phyloP scores from a whole-genome alignment of 2,797 vertebrate genomes.

The Siniperca undulata region DNA sequence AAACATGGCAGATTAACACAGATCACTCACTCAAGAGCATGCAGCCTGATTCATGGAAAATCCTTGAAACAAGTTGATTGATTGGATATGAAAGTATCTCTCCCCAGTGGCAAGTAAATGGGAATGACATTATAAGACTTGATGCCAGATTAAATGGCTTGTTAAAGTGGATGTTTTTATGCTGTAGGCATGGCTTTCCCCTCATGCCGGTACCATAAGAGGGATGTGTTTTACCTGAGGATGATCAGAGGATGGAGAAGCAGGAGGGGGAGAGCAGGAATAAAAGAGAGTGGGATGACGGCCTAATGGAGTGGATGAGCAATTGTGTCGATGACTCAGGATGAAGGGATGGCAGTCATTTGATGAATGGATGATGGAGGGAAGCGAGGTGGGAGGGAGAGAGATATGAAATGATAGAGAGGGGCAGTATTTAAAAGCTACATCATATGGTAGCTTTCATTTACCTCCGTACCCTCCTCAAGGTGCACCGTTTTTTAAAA shows the following conservation, averaged over 20 bases:
- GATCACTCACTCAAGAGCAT: constrained; percentile 25
- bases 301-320: constrained; percentile 78
- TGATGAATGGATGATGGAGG: constrained; percentile 71
- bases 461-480: constrained; percentile 46
- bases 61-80: constrained; percentile 58
- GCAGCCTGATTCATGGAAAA: constrained; percentile 45
- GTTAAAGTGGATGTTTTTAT: constrained; percentile 52
- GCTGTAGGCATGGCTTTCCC: constrained; percentile 20
- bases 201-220: neutral
- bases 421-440: constrained; percentile 57
- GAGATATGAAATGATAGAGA: constrained; percentile 58
- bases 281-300: constrained; percentile 51
- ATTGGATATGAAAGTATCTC: constrained; percentile 60
- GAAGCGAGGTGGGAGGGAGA: constrained; percentile 27
- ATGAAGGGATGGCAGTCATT: constrained; percentile 63
- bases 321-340: constrained; percentile 63
- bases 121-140: constrained; percentile 43
- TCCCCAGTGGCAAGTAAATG: constrained; percentile 50
- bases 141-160: constrained; percentile 52
- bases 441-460: constrained; percentile 56
- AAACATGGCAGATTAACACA: constrained; percentile 15
- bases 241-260: constrained; percentile 42
- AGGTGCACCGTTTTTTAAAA: constrained; percentile 26
- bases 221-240: constrained; percentile 30
- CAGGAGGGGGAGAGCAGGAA: constrained; percentile 10